Evolutionary conservation across 1,140 invertebrate species (phyloP).

Genomic region (Yoshiicerus persimilis): DNA sequence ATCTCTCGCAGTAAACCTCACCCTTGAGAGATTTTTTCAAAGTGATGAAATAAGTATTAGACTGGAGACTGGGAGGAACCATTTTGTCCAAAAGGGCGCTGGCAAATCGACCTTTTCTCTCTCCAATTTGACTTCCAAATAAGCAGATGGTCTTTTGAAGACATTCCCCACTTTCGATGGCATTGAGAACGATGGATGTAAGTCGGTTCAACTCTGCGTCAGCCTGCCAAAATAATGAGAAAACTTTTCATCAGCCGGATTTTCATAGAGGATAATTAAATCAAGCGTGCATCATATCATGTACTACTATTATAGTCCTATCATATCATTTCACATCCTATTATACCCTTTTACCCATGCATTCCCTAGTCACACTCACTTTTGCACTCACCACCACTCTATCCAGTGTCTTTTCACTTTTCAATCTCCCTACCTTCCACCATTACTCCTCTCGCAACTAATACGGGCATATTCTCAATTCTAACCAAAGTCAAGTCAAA

Average conservation of each 20-base stretch:
- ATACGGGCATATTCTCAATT: neutral
- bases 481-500: neutral
- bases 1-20: conserved; percentile 33
- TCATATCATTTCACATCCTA: neutral
- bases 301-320: neutral
- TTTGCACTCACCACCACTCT: neutral
- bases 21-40: conserved; percentile 39
- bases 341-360: neutral
- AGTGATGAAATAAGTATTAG: conserved; percentile 36
- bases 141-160: conserved; percentile 45
- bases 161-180: conserved; percentile 46
- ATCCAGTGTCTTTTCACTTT: neutral
- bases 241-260: conserved; percentile 17
- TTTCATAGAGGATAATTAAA: conserved; percentile 25
- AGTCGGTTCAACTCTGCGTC: conserved; percentile 40
- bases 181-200: conserved; percentile 40
- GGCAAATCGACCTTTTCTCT: conserved; percentile 10
- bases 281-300: neutral
- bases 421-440: neutral
- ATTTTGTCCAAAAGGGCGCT: conserved; percentile 37
- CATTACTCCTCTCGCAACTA: neutral
- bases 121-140: conserved; percentile 38
- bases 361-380: neutral
- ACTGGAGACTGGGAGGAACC: conserved; percentile 33
- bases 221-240: conserved; percentile 32